A percentile compares a stretch with the other conserved stretches of the same genome.
These are phyloP conservation scores for Cetonia aurata DNA, from an alignment of 2,888 invertebrate species.

Conservation along the genomic window DNA sequence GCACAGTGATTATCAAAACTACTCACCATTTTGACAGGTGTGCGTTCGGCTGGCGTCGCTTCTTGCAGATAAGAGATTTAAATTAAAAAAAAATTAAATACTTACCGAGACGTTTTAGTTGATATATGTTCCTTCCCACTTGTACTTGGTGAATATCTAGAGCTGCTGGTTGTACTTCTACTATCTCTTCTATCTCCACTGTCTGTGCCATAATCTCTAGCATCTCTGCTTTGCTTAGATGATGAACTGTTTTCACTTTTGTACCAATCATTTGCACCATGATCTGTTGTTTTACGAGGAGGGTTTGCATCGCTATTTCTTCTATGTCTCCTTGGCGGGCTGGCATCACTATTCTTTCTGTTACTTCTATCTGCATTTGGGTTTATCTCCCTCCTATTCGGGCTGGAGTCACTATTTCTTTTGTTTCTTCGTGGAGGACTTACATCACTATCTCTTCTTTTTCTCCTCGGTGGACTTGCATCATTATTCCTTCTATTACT, in stretches of 20 bases:
- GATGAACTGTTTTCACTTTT: too few relatives aligned
- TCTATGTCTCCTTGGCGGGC: not conserved
- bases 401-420: constrained; percentile 58
- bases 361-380: constrained; percentile 47
- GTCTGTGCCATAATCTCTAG: not conserved
- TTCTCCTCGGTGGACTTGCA: constrained; percentile 33
- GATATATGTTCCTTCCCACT: not conserved
- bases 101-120: too few relatives aligned
- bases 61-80: too few relatives aligned
- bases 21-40: too few relatives aligned
- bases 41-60: too few relatives aligned
- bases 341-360: constrained; percentile 14
- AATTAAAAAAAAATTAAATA: too few relatives aligned
- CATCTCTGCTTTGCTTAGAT: too few relatives aligned
- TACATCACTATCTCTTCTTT: constrained; percentile 46
- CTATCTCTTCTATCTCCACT: constrained; percentile 12
- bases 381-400: constrained; percentile 47
- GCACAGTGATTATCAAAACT: too few relatives aligned
- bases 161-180: not conserved
- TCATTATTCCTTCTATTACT: constrained; percentile 50
- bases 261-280: not conserved
- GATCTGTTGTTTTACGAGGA: not conserved
- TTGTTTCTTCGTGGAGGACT: constrained; percentile 52
- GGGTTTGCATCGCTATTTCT: not conserved
- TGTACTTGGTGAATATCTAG: not conserved